Evolutionary conservation across 2,113 vertebrate species (phyloP).

Genomic region (Scortum barcoo): DNA sequence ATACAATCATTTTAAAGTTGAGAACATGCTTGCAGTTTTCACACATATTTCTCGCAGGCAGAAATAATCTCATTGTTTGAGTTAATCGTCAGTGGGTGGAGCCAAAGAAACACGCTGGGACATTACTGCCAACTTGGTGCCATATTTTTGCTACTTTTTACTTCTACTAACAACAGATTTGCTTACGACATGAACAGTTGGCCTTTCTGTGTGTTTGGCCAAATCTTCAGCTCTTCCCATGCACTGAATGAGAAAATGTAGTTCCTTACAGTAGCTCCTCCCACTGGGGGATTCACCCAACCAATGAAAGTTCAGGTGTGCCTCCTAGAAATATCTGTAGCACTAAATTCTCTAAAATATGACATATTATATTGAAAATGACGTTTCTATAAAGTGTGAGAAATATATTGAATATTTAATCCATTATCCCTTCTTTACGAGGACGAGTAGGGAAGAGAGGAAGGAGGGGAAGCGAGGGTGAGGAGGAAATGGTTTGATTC

Average conservation of each 20-base stretch:
- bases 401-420: slow-evolving; percentile 49
- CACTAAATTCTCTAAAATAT: slow-evolving; percentile 15
- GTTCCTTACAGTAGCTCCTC: too few species aligned
- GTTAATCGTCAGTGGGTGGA: background rate
- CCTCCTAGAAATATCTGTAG: slow-evolving; percentile 4
- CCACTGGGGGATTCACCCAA: background rate
- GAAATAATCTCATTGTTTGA: slow-evolving; percentile 2
- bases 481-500: slow-evolving; percentile 35
- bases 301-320: background rate
- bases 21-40: slow-evolving; percentile 1
- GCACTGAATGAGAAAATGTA: background rate
- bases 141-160: slow-evolving; percentile 14
- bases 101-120: background rate
- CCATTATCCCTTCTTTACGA: slow-evolving; percentile 23
- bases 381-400: slow-evolving; percentile 32
- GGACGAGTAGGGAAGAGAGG: background rate
- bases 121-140: background rate
- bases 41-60: slow-evolving; percentile 3
- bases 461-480: slow-evolving; percentile 3
- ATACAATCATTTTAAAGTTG: background rate
- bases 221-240: background rate
- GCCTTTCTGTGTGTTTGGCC: background rate
- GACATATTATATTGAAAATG: slow-evolving; percentile 27
- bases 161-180: background rate
- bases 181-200: background rate